Evolutionary conservation across 2,113 vertebrate species (phyloP).

Genomic region (Lethenteron camtschaticum): DNA sequence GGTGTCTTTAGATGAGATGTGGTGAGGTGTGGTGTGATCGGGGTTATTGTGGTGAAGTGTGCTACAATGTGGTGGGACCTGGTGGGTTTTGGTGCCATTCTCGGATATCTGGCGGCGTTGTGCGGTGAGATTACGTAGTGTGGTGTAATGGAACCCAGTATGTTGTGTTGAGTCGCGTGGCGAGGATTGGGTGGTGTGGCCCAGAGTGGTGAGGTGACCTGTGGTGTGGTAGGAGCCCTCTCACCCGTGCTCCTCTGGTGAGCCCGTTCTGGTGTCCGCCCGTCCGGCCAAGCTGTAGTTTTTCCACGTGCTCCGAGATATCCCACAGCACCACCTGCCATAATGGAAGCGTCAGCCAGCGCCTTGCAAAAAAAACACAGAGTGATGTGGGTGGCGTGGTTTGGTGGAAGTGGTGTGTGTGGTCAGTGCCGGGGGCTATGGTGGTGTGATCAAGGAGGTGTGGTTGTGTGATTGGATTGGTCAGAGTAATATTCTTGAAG

Average conservation of each 20-base stretch:
- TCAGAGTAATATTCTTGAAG: not conserved
- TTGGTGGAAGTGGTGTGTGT: not conserved
- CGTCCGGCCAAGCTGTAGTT: slow-evolving; percentile 22
- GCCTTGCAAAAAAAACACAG: not conserved
- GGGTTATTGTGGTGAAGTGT: too few relatives aligned
- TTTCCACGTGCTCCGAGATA: slow-evolving; percentile 32
- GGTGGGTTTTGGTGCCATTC: not conserved
- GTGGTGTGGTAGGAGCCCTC: not conserved
- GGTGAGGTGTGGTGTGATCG: too few relatives aligned
- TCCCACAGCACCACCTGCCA: slow-evolving; percentile 62
- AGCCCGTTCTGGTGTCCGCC: slow-evolving; percentile 14
- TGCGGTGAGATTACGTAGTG: not conserved
- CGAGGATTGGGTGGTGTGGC: not conserved
- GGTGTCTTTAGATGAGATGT: too few relatives aligned
- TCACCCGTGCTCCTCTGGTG: slow-evolving; percentile 14
- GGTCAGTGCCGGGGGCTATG: not conserved
- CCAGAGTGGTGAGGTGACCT: not conserved
- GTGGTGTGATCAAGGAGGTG: not conserved
- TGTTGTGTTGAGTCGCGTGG: not conserved
- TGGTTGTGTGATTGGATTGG: not conserved
- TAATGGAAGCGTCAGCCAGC: not conserved
- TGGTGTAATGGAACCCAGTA: not conserved
- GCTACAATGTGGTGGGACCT: too few relatives aligned
- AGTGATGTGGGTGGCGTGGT: not conserved
- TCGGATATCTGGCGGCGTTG: not conserved